Evolutionary conservation across 2,888 invertebrate species (phyloP).

Genomic region (Apocheima hispidaria): DNA sequence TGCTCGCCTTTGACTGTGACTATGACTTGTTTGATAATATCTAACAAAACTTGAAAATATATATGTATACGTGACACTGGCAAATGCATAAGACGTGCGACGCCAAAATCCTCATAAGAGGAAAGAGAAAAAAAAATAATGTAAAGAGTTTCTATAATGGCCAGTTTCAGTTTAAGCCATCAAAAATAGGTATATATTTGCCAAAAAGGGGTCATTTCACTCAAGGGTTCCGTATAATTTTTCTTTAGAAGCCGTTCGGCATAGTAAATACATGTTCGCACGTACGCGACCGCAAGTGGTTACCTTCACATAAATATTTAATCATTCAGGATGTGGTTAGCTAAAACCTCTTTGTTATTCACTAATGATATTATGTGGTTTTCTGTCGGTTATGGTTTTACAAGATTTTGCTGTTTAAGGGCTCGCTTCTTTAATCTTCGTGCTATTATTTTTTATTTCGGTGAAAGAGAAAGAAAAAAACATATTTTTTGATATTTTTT

Average conservation of each 20-base stretch:
- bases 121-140: neutral
- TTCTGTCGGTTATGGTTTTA: slow-evolving; percentile 2
- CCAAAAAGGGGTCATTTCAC: neutral
- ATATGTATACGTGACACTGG: no score
- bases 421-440: no score
- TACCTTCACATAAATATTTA: slow-evolving; percentile 27
- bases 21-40: no score
- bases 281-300: slow-evolving; percentile 25
- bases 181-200: no score
- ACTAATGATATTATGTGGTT: slow-evolving; percentile 11
- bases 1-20: no score
- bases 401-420: neutral
- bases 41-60: no score
- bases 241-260: slow-evolving; percentile 5
- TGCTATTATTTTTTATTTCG: no score
- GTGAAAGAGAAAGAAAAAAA: no score
- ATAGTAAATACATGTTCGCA: slow-evolving; percentile 22
- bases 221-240: neutral
- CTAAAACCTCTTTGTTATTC: slow-evolving; percentile 10
- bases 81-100: no score
- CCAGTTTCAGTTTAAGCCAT: neutral
- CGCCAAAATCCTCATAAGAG: no score
- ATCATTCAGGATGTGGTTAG: slow-evolving; percentile 22
- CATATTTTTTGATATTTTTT: no score
- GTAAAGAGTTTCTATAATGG: neutral